These are phyloP conservation scores for Pogonus chalceus DNA, from an alignment of 1,140 invertebrate species.

Conservation along the genomic window DNA sequence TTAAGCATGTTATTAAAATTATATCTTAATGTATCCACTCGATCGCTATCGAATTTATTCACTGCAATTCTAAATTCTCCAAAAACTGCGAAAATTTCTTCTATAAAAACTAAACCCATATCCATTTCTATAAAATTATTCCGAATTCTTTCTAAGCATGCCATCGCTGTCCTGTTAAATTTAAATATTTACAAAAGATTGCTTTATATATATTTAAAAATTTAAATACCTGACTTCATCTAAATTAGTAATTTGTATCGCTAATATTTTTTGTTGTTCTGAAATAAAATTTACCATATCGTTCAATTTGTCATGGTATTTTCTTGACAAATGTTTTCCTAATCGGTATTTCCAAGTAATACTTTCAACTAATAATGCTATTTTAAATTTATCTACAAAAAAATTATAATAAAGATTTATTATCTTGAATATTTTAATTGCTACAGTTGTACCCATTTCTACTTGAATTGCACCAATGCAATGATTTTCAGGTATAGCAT, in stretches of 20 bases:
- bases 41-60: slow-evolving; percentile 61
- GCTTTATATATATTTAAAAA: no score
- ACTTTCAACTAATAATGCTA: slow-evolving; percentile 57
- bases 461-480: slow-evolving; percentile 58
- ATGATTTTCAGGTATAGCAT: slow-evolving; percentile 48
- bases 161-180: slow-evolving; percentile 48
- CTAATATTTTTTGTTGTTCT: slow-evolving; percentile 52
- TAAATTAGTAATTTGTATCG: slow-evolving; percentile 55
- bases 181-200: no score
- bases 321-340: slow-evolving; percentile 47
- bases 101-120: slow-evolving; percentile 54
- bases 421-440: neutral
- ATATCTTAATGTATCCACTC: slow-evolving; percentile 61
- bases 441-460: slow-evolving; percentile 41
- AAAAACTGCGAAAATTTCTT: slow-evolving; percentile 63
- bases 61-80: slow-evolving; percentile 53
- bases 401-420: slow-evolving; percentile 7
- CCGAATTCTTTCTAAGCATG: slow-evolving; percentile 55
- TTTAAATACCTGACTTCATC: slow-evolving; percentile 51
- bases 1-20: no score
- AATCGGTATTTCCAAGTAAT: slow-evolving; percentile 58
- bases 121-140: slow-evolving; percentile 60
- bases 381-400: slow-evolving; percentile 55
- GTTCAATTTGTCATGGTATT: slow-evolving; percentile 52
- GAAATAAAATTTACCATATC: slow-evolving; percentile 58